Conservation (phyloP, 23 tunicate species). For the Styela plicata region DNA sequence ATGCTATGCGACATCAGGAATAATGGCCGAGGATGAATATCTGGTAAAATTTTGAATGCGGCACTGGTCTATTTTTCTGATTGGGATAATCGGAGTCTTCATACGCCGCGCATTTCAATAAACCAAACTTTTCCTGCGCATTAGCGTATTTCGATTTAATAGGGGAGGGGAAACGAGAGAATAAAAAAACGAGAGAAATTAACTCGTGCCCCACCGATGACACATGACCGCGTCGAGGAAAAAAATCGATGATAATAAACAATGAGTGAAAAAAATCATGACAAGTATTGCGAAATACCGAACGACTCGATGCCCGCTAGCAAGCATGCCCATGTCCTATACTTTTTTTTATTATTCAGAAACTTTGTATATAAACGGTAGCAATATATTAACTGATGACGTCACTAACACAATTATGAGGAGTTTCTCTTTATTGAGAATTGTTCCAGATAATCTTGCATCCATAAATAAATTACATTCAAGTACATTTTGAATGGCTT, state of each 20-base stretch:
- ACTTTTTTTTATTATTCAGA: neutral
- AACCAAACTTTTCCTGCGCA: conserved; percentile 35
- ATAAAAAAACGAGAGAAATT: conserved; percentile 35
- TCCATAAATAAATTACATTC: no score
- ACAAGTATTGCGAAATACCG: neutral
- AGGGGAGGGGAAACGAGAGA: conserved; percentile 41
- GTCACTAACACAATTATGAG: neutral
- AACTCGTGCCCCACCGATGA: conserved; percentile 34
- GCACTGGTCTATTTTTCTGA: neutral
- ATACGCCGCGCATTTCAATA: conserved; percentile 36
- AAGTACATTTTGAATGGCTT: no score
- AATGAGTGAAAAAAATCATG: neutral
- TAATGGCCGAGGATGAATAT: conserved; percentile 24
- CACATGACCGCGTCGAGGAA: neutral
- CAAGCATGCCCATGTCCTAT: neutral
- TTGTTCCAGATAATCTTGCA: no score
- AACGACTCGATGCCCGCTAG: neutral
- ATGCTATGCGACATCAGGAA: neutral
- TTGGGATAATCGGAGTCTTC: conserved; percentile 14
- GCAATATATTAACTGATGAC: neutral
- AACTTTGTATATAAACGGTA: neutral
- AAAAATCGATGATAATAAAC: conserved; percentile 34
- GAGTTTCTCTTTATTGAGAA: no score
- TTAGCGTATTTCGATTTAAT: neutral
- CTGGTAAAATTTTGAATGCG: conserved; percentile 3